A percentile compares a stretch with the other conserved stretches of the same genome.
Evolutionary conservation across 2,888 invertebrate genomes (phyloP).

Genomic region (Dicycla oo): DNA sequence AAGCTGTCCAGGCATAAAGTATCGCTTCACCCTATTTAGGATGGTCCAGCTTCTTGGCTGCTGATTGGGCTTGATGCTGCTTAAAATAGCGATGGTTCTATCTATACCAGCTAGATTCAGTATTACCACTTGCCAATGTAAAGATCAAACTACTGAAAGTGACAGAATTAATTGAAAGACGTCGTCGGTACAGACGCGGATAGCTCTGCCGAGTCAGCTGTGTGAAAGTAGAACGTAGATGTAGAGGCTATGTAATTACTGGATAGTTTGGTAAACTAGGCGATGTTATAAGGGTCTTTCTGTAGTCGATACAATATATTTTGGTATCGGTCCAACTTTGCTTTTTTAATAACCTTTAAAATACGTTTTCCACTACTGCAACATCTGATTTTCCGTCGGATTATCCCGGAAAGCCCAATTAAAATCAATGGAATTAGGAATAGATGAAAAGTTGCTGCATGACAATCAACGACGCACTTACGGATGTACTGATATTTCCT

Average conservation of each 20-base stretch:
- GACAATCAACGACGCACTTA: background rate
- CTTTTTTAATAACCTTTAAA: background rate
- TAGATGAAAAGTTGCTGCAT: background rate
- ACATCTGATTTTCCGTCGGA: background rate
- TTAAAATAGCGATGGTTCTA: background rate
- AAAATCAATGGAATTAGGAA: background rate
- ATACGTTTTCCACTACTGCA: background rate
- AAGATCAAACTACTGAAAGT: background rate
- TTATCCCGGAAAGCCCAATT: background rate
- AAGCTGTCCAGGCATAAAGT: no score
- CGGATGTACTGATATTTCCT: background rate
- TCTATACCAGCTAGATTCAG: background rate
- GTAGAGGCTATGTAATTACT: constrained; percentile 8
- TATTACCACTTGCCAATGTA: background rate
- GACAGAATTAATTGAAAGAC: constrained; percentile 23
- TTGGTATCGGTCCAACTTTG: background rate
- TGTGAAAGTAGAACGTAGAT: constrained; percentile 13
- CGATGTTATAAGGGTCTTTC: background rate
- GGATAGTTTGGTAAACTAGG: background rate
- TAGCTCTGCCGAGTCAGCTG: constrained; percentile 20
- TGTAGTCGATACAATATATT: background rate
- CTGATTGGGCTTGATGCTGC: no score
- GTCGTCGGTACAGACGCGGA: background rate
- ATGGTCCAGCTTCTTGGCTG: no score
- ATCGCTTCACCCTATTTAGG: no score